Base-by-base conservation (phyloP, 2,888 invertebrate genomes). In the Troilus luridus region DNA sequence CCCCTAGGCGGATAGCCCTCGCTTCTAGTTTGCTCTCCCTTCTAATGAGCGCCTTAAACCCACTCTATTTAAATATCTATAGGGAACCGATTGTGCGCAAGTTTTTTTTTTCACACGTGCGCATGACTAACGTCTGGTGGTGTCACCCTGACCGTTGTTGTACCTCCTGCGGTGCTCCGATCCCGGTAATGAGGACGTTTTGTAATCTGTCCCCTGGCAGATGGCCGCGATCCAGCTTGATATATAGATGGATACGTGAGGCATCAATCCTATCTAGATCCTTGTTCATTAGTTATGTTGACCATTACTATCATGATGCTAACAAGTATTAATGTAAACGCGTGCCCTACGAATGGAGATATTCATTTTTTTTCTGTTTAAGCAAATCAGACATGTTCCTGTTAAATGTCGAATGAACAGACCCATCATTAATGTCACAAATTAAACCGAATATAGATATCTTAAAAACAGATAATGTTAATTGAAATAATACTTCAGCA, bases 41-140 rank as follows among this genome's bases (percentile, higher is more conserved):
- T 14, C 90, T 90, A 90, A 90, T 90, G 90, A 90, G 21, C 90
- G 67, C 90, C 90, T 90, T 77, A 90, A 90, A 90, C 90, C 90
- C 56, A 90, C 90, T 90, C 72, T 58, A 90, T 90, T 77, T 72
- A 58, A 90, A 90, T 90, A 90, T 90, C 2, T 56, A 90, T 64
- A 67, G 89, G 19, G 41, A 9, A 0, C 67, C 54, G 85, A 85
- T 85, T 85, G 85, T 85, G 56, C 56, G 85, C 85, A 85, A 56
- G 85, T 85, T 85, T 85, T 85, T 60, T 72, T 77, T 85, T 85
- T 85, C 85, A 85, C 85, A 85, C 85, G 85, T 85, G 85, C 85
- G 85, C 85, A 85, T 58, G 85, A 85, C 56, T 58, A 58, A 14
- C 56, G 85, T 56, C n/a, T 8, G 21, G 85, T 56, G 56, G 85